These are phyloP conservation scores for Diadromus collaris DNA, from an alignment of 2,888 invertebrate genomes.

Conservation along the genomic window DNA sequence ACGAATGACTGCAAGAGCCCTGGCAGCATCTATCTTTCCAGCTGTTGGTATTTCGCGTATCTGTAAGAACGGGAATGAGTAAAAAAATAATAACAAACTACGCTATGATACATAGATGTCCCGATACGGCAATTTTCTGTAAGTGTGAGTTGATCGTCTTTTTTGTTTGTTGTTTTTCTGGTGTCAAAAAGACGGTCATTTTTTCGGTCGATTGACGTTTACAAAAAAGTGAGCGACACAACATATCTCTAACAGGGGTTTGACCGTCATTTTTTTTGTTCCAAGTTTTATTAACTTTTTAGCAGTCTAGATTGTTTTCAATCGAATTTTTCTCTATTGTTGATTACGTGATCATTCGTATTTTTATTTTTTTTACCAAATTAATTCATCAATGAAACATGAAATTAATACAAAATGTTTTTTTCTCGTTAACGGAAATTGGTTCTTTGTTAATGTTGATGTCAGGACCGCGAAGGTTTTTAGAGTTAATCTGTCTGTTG, in stretches of 20 bases:
- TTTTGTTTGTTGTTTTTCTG: too few relatives aligned
- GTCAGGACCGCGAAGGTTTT: background rate
- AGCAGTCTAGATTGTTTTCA: background rate
- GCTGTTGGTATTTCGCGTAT: background rate
- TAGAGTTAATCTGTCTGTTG: background rate
- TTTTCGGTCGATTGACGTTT: too few relatives aligned
- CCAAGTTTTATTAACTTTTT: background rate
- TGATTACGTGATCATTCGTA: background rate
- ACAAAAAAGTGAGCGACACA: too few relatives aligned
- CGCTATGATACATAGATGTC: too few relatives aligned
- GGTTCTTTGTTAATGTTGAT: background rate
- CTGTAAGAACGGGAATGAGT: background rate
- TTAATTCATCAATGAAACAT: background rate
- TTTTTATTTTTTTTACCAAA: background rate
- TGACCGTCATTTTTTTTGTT: too few relatives aligned
- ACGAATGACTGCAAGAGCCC: background rate
- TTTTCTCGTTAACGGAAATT: background rate
- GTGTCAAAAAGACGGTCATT: too few relatives aligned
- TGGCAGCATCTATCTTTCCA: background rate
- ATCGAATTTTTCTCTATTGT: background rate
- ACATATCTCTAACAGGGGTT: too few relatives aligned
- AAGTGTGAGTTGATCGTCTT: too few relatives aligned
- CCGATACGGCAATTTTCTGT: too few relatives aligned
- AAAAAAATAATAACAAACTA: background rate
- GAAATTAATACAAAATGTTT: background rate